phyloP scores from a whole-genome alignment of 2,113 vertebrate species.

The Aspidoscelis tigris region DNA sequence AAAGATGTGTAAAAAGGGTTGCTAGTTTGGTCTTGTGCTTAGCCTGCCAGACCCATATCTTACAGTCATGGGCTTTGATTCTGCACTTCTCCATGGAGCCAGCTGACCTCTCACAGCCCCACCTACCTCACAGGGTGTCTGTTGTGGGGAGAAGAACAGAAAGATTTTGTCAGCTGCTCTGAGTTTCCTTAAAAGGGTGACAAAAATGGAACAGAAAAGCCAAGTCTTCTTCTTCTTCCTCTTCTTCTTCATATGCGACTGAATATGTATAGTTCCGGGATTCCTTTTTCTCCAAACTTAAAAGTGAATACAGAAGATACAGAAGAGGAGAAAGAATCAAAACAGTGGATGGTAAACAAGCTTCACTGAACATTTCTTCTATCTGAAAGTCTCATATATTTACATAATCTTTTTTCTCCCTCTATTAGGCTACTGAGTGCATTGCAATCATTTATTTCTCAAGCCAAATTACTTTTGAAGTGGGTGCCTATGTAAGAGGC shows the following conservation, averaged over 20 bases:
- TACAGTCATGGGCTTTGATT: too few species aligned
- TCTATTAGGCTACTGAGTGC: conserved; percentile 30
- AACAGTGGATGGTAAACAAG: conserved; percentile 22
- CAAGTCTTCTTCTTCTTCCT: too few species aligned
- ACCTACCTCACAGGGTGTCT: too few species aligned
- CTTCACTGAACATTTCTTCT: neutral
- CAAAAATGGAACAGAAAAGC: too few species aligned
- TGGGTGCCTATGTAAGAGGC: conserved; percentile 20
- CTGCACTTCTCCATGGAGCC: too few species aligned
- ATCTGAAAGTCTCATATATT: neutral
- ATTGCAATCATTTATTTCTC: conserved; percentile 27
- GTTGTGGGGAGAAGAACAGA: too few species aligned
- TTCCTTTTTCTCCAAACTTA: neutral
- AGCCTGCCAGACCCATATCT: too few species aligned
- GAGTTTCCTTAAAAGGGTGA: too few species aligned
- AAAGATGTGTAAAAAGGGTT: too few species aligned
- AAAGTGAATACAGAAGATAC: conserved; percentile 9
- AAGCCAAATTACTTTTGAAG: conserved; percentile 41
- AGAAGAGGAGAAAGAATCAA: neutral
- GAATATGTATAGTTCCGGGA: fast-evolving
- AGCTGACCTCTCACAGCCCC: too few species aligned
- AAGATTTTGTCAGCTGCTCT: too few species aligned
- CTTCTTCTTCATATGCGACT: neutral
- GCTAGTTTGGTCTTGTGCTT: too few species aligned
- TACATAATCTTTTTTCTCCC: conserved; percentile 20